Percentiles rank a stretch among this genome's conserved stretches.
Evolutionary conservation across 1,140 invertebrate species (phyloP).

Genomic region (Chionoecetes opilio): DNA sequence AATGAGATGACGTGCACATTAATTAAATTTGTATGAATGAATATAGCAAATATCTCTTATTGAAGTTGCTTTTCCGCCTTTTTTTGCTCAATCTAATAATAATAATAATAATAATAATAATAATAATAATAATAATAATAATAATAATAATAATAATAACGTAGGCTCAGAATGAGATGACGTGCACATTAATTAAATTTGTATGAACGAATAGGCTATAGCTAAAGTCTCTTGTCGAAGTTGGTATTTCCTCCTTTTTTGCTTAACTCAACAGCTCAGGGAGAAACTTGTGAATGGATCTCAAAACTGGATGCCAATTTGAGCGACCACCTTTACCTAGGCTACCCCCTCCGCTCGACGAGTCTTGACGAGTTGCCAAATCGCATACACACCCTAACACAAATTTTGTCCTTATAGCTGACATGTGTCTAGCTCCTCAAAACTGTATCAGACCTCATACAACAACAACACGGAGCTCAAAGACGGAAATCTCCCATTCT

Average conservation of each 20-base stretch:
- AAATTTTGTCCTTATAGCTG: no score
- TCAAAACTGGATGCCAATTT: conserved; percentile 47
- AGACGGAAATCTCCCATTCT: neutral
- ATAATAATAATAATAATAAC: neutral
- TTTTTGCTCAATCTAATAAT: neutral
- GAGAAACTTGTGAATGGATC: conserved; percentile 58
- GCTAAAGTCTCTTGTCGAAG: no score
- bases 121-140: conserved; percentile 32
- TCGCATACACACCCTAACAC: conserved; percentile 15
- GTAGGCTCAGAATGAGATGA: neutral
- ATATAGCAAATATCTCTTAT: no score
- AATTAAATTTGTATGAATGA: no score
- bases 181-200: neutral
- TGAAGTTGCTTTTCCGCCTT: no score
- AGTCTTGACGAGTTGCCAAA: conserved; percentile 47
- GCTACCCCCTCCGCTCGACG: no score
- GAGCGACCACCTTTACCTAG: neutral
- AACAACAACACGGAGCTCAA: neutral
- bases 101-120: neutral
- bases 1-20: neutral
- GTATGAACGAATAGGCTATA: no score
- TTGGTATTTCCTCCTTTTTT: no score
- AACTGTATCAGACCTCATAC: neutral
- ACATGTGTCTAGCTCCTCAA: neutral
- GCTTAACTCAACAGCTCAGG: neutral